These are phyloP conservation scores for Epinotia demarniana DNA, from an alignment of 2,888 invertebrate species.

Conservation along the genomic window DNA sequence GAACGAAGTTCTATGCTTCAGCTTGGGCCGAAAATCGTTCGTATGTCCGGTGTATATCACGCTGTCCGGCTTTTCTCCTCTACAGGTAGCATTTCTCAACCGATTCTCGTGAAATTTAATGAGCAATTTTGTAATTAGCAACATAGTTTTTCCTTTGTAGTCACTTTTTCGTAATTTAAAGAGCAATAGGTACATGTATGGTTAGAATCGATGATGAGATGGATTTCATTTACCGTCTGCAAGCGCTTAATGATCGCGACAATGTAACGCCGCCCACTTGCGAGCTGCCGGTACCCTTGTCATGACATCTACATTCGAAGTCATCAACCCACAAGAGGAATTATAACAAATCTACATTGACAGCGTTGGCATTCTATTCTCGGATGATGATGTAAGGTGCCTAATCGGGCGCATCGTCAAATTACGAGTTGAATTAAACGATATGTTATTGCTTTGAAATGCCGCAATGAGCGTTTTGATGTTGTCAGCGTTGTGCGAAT, in stretches of 20 bases:
- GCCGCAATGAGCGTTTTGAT: constrained; percentile 27
- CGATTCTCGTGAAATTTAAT: too few species aligned
- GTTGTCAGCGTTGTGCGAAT: constrained; percentile 17
- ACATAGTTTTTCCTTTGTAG: too few species aligned
- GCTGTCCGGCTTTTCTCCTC: too few species aligned
- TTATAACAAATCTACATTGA: constrained; percentile 76
- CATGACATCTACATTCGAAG: constrained; percentile 78
- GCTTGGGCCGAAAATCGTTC: too few species aligned
- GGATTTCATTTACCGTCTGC: constrained; percentile 15
- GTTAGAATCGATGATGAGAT: neutral
- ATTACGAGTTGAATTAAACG: constrained; percentile 47
- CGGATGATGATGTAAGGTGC: constrained; percentile 73
- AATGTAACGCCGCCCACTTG: constrained; percentile 45
- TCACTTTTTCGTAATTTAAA: too few species aligned
- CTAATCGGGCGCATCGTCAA: constrained; percentile 52
- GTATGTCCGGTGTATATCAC: too few species aligned
- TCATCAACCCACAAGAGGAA: constrained; percentile 79
- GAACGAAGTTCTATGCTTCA: too few species aligned
- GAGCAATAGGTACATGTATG: too few species aligned
- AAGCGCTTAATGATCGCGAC: constrained; percentile 35
- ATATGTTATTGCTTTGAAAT: constrained; percentile 26
- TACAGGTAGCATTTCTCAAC: too few species aligned
- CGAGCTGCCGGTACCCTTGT: constrained; percentile 68
- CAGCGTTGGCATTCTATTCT: constrained; percentile 72
- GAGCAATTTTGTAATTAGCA: too few species aligned